Percentiles rank a stretch among this genome's conserved stretches.
Conservation (phyloP, 2,797 vertebrate species). For the Sebastes baramenuke region DNA sequence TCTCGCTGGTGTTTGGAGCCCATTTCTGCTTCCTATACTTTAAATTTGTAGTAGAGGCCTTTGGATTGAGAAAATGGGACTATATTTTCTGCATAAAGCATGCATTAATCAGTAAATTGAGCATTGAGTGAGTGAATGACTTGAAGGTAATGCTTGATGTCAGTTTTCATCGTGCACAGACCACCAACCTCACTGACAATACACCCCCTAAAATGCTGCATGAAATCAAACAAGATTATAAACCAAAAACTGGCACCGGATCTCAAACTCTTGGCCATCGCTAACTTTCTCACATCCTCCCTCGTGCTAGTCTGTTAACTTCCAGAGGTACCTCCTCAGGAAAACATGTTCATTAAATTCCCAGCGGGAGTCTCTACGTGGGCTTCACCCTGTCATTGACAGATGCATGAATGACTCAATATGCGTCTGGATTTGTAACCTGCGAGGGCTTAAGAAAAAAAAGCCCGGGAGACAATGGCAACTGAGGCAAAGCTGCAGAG, state of each 20-base stretch:
- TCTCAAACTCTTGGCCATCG: slow-evolving; percentile 35
- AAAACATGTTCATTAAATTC: slow-evolving; percentile 78
- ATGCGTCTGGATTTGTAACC: slow-evolving; percentile 75
- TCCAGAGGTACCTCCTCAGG: slow-evolving; percentile 49
- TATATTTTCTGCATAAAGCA: slow-evolving; percentile 7
- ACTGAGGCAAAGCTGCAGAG: slow-evolving; percentile 66
- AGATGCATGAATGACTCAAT: slow-evolving; percentile 74
- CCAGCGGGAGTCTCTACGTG: slow-evolving; percentile 60
- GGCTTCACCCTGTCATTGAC: slow-evolving; percentile 67
- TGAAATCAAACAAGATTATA: slow-evolving; percentile 54
- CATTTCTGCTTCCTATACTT: slow-evolving; percentile 14
- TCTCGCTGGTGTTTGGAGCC: slow-evolving; percentile 43
- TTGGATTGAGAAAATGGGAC: slow-evolving; percentile 1
- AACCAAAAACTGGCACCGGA: slow-evolving; percentile 50
- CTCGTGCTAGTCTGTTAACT: slow-evolving; percentile 56
- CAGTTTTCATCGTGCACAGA: background rate
- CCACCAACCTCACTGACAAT: slow-evolving; percentile 35
- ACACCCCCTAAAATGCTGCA: slow-evolving; percentile 17
- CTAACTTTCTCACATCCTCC: slow-evolving; percentile 58
- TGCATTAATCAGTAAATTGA: slow-evolving; percentile 2
- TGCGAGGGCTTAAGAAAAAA: slow-evolving; percentile 64
- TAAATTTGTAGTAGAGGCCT: slow-evolving; percentile 12
- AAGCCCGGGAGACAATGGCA: slow-evolving; percentile 67
- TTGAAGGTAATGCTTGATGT: slow-evolving; percentile 17
- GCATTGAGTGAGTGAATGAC: background rate